Base-by-base conservation (phyloP, 2,797 vertebrate genomes). In the Natrix natrix region DNA sequence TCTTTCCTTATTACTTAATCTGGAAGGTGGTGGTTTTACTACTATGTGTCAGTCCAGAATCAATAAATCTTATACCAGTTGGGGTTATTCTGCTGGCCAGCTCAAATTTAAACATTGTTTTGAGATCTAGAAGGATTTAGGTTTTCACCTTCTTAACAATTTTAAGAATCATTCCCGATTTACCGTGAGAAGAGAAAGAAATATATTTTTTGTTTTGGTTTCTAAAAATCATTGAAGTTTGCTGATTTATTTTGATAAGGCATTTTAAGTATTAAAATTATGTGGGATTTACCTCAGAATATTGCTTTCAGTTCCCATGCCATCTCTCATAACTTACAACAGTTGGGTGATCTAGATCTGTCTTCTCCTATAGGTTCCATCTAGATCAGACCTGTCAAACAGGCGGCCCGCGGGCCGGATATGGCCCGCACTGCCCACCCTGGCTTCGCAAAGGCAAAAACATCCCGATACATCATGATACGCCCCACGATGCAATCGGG, bases 61-160 rank as follows among this genome's bases (percentile, higher is more conserved):
- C 88, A 92, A 86, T 57, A 32, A 26, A 94, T 93, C 92, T 92
- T 63, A 61, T 94, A 26, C 56, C 90, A 92, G 92, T 17, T 91
- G 24, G 83, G 89, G 89, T 95, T 93, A 93, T 89, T 61, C 66
- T 92, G 89, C 92, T 90, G 10, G 13, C 74, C 89, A 89, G 32
- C 89, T 86, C 56, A 43, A 32, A 91, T 93, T 61, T 92, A 91
- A 89, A 91, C 69, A 89, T 91, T 87, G 86, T 59, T 93, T 89
- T 88, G 69, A 89, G 86, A 89, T 93, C 69, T 91, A 89, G 59
- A 63, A 91, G 57, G 83, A 63, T 66, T 63, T 57, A 83, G 24
- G 48, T 89, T 91, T 63, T 91, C 90, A 93, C 90, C 90, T 89
- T 88, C 28, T 83, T 91, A 87, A 89, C 87, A 93, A 91, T 93